phyloP scores from a whole-genome alignment of 2,888 invertebrate genomes.

The Melanophora roralis region DNA sequence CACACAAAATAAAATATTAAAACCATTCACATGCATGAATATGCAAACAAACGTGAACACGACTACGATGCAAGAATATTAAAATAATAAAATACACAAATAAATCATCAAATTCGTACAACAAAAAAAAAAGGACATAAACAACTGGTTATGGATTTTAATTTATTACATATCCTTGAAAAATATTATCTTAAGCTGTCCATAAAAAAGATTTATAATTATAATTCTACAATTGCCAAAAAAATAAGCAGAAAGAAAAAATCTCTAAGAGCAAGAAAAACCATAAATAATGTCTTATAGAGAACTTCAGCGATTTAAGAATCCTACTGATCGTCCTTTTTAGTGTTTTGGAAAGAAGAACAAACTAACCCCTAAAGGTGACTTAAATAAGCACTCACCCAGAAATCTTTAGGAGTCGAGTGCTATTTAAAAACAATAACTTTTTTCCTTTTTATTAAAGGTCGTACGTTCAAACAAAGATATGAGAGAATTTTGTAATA shows the following conservation, averaged over 20 bases:
- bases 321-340: slow-evolving; percentile 12
- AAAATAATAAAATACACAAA: slow-evolving; percentile 43
- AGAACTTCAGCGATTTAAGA: slow-evolving; percentile 67
- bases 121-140: slow-evolving; percentile 18
- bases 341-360: not conserved
- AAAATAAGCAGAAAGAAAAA: too few relatives aligned
- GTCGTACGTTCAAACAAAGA: slow-evolving; percentile 2
- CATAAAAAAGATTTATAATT: slow-evolving; percentile 62
- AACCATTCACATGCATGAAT: not conserved
- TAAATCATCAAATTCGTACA: slow-evolving; percentile 50
- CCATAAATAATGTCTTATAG: slow-evolving; percentile 75
- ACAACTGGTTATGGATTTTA: slow-evolving; percentile 53
- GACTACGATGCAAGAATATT: slow-evolving; percentile 21
- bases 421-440: slow-evolving; percentile 27
- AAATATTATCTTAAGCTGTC: slow-evolving; percentile 3
- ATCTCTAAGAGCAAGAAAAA: slow-evolving; percentile 72
- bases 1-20: slow-evolving; percentile 1
- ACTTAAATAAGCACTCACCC: slow-evolving; percentile 32
- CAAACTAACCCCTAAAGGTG: slow-evolving; percentile 48
- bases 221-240: slow-evolving; percentile 52
- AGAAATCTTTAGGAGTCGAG: slow-evolving; percentile 43
- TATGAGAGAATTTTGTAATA: slow-evolving; percentile 11
- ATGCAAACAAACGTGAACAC: too few relatives aligned
- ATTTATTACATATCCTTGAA: slow-evolving; percentile 53
- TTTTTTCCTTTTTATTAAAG: slow-evolving; percentile 19